These are phyloP conservation scores for Callipepla squamata DNA, from an alignment of 2,113 vertebrate species.

Conservation along the genomic window DNA sequence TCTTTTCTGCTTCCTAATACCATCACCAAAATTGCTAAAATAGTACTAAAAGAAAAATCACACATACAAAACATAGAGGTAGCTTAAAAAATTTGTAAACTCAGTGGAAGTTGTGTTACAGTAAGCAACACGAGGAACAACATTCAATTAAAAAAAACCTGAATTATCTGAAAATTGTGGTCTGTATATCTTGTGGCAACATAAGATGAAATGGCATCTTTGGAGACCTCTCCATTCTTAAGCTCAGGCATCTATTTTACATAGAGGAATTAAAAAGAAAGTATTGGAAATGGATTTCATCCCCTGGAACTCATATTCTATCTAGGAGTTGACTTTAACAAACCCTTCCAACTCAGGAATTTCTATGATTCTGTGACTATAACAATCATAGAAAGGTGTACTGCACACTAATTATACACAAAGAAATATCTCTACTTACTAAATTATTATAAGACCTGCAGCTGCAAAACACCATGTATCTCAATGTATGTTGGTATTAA, in stretches of 20 bases:
- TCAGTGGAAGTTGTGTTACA: not conserved
- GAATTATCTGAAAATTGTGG: not conserved
- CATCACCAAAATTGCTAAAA: not conserved
- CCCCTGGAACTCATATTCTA: not conserved
- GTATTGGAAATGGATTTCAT: not conserved
- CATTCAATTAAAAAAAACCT: not conserved
- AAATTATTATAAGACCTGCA: too few relatives aligned
- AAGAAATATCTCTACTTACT: too few relatives aligned
- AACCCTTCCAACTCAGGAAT: not conserved
- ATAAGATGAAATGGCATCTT: not conserved
- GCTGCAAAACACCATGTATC: not conserved
- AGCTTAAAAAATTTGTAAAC: not conserved
- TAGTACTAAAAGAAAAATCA: not conserved
- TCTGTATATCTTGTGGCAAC: not conserved
- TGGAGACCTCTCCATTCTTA: not conserved
- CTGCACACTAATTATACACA: not conserved
- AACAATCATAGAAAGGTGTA: not conserved
- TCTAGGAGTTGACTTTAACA: not conserved
- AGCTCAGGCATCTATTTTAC: not conserved
- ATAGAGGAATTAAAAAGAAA: not conserved
- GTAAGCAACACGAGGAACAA: not conserved
- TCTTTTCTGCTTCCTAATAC: not conserved
- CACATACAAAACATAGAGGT: not conserved
- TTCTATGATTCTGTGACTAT: not conserved
- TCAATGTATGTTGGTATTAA: not conserved